Evolutionary conservation across 2,113 vertebrate genomes (phyloP).

Genomic region (Urocolius indicus): DNA sequence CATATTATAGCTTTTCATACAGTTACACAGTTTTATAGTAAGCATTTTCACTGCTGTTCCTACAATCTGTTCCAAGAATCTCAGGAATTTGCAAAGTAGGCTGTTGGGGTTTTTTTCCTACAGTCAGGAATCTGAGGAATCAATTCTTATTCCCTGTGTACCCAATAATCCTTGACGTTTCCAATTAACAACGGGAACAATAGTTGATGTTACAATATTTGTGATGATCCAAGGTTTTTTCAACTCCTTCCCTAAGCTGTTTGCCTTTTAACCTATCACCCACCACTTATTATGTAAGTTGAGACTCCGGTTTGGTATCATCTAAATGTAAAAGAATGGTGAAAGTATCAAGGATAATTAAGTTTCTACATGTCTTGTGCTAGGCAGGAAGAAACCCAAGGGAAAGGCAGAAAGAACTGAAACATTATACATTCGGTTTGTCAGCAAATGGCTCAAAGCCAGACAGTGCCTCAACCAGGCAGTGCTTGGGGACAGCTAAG

Average conservation of each 20-base stretch:
- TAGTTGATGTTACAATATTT: slow-evolving; percentile 33
- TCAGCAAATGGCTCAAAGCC: neutral
- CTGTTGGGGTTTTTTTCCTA: slow-evolving; percentile 12
- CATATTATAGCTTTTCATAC: slow-evolving; percentile 28
- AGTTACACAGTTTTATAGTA: neutral
- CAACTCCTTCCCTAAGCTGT: neutral
- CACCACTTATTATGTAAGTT: neutral
- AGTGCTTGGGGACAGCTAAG: neutral
- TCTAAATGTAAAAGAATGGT: neutral
- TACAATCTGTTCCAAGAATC: slow-evolving; percentile 46
- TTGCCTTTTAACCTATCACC: neutral
- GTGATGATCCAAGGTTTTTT: neutral
- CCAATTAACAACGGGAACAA: slow-evolving; percentile 35
- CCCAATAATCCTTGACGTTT: slow-evolving; percentile 24
- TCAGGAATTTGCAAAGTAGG: slow-evolving; percentile 38
- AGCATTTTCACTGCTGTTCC: slow-evolving; percentile 48
- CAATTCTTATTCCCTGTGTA: slow-evolving; percentile 38
- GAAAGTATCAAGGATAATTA: neutral
- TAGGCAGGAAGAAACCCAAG: neutral
- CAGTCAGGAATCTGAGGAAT: slow-evolving; percentile 31
- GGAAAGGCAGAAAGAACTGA: neutral
- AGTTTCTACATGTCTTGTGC: neutral
- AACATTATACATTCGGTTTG: neutral
- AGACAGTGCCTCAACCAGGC: neutral
- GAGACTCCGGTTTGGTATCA: neutral